phyloP scores from a whole-genome alignment of 2,888 invertebrate genomes.

The Therioaphis trifolii region DNA sequence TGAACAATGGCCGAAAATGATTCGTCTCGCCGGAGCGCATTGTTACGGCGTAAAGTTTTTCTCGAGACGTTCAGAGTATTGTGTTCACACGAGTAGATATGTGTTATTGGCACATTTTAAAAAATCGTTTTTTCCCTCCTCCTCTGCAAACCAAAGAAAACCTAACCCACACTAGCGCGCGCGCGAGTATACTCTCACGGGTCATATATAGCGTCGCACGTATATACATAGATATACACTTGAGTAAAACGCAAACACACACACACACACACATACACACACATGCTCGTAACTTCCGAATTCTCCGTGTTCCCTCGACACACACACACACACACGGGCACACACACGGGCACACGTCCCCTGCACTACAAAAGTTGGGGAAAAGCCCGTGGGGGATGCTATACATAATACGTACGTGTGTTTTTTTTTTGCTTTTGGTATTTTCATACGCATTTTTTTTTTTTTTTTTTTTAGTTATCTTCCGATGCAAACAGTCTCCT shows the following conservation, averaged over 20 bases:
- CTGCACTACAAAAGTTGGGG: neutral
- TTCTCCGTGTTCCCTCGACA: slow-evolving; percentile 3
- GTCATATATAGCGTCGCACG: neutral
- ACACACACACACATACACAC: neutral
- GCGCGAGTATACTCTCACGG: neutral
- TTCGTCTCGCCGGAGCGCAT: neutral
- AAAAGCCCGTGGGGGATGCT: slow-evolving; percentile 9
- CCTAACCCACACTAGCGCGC: neutral
- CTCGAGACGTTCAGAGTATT: slow-evolving; percentile 18
- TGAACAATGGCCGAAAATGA: neutral
- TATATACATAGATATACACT: too few species aligned
- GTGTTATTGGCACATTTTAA: slow-evolving; percentile 13
- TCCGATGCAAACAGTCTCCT: neutral
- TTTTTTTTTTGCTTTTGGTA: slow-evolving; percentile 6
- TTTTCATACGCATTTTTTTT: neutral
- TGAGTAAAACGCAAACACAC: slow-evolving; percentile 40
- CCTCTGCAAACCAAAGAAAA: neutral
- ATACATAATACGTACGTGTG: neutral
- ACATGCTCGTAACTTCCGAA: neutral
- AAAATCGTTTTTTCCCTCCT: neutral
- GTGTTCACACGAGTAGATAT: slow-evolving; percentile 6
- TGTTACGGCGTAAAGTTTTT: neutral
- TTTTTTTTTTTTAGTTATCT: neutral
- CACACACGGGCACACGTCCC: neutral
- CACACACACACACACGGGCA: neutral